These are phyloP conservation scores for Rhyacophila evoluta DNA, from an alignment of 2,888 invertebrate species.

Conservation along the genomic window DNA sequence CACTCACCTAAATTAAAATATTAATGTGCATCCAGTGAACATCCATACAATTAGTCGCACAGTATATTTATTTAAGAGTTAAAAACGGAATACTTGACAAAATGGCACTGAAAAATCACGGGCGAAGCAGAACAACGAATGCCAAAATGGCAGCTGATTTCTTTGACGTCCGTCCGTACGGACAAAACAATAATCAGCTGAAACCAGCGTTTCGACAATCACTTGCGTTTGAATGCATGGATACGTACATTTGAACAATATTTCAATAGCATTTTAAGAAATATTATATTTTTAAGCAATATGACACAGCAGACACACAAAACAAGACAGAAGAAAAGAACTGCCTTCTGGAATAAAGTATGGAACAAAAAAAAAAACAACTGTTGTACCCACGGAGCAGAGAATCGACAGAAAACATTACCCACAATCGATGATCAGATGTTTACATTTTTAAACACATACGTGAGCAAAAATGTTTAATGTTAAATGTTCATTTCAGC, in stretches of 20 bases:
- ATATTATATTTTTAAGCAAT: background rate
- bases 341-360: conserved; percentile 16
- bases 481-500: background rate
- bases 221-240: background rate
- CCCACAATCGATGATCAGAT: background rate
- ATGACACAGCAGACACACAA: background rate
- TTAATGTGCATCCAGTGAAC: no score
- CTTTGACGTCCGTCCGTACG: background rate
- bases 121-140: background rate
- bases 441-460: background rate
- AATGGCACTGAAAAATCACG: conserved; percentile 9
- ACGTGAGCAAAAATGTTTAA: background rate
- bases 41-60: no score
- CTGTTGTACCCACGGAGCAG: background rate
- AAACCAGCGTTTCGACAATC: background rate
- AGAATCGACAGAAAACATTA: background rate
- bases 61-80: background rate
- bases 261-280: background rate
- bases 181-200: conserved; percentile 21
- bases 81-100: background rate
- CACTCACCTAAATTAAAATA: background rate
- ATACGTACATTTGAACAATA: background rate
- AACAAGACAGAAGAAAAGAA: background rate
- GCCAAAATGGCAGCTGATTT: conserved; percentile 13
- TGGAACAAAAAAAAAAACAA: conserved; percentile 26